A percentile compares a stretch with the other conserved stretches of the same genome.
Conservation (phyloP, 2,797 vertebrate genomes). For the Falco rusticolus region DNA sequence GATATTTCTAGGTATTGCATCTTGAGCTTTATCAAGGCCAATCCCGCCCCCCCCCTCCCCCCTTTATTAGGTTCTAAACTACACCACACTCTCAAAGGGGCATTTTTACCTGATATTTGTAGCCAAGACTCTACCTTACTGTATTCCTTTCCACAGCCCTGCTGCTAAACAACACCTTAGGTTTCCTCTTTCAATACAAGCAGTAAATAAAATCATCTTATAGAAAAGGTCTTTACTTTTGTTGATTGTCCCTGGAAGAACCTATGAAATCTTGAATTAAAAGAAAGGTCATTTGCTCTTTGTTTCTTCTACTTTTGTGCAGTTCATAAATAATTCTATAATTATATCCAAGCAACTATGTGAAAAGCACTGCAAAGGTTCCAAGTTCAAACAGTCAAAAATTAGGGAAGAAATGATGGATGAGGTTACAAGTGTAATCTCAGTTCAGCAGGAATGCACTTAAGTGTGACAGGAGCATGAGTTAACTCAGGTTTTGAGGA, state of each 20-base stretch:
- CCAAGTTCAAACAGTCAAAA: not conserved
- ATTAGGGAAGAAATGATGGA: not conserved
- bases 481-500: not conserved
- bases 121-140: not conserved
- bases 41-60: rapidly evolving
- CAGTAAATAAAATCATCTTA: not conserved
- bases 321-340: not conserved
- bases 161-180: not conserved
- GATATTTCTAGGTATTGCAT: not conserved
- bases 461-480: not conserved
- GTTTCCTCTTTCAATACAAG: not conserved
- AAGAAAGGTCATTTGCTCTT: not conserved
- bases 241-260: not conserved
- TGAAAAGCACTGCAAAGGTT: not conserved
- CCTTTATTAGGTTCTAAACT: not conserved
- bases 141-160: not conserved
- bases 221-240: not conserved
- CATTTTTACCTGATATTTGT: not conserved
- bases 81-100: not conserved
- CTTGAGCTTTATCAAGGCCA: not conserved
- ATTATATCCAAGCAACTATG: not conserved
- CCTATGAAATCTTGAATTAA: not conserved
- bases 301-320: not conserved
- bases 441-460: not conserved
- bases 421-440: not conserved